A percentile compares a stretch with the other conserved stretches of the same genome.
Conservation (phyloP, 2,797 vertebrate genomes). For the Silurus aristotelis region DNA sequence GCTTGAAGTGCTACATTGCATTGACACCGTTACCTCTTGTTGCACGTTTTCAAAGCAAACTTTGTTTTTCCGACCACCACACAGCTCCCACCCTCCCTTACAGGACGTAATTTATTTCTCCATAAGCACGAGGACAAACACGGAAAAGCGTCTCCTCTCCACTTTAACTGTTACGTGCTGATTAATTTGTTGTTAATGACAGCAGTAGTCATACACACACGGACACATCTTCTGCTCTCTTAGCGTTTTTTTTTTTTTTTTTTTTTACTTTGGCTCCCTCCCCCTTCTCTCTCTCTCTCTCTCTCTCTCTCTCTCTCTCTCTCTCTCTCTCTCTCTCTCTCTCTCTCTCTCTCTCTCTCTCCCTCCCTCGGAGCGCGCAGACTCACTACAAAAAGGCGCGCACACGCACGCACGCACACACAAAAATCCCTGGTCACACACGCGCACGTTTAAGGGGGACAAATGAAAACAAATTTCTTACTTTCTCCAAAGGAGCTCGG, state of each 20-base stretch:
- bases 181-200: slow-evolving; percentile 79
- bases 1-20: neutral
- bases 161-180: slow-evolving; percentile 74
- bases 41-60: slow-evolving; percentile 64
- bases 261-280: slow-evolving; percentile 65
- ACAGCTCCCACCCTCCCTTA: slow-evolving; percentile 51
- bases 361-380: slow-evolving; percentile 43
- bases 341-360: slow-evolving; percentile 49
- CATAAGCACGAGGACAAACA: slow-evolving; percentile 49
- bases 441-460: slow-evolving; percentile 45
- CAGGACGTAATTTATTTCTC: slow-evolving; percentile 63
- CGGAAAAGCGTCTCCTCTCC: slow-evolving; percentile 61
- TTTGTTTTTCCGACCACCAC: slow-evolving; percentile 60
- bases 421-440: slow-evolving; percentile 46
- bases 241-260: slow-evolving; percentile 36
- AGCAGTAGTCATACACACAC: slow-evolving; percentile 63
- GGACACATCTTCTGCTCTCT: slow-evolving; percentile 63
- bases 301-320: slow-evolving; percentile 49
- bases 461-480: slow-evolving; percentile 73
- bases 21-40: slow-evolving; percentile 1
- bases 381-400: slow-evolving; percentile 53
- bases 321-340: slow-evolving; percentile 58
- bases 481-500: slow-evolving; percentile 78
- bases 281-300: slow-evolving; percentile 62
- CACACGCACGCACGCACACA: too few relatives aligned